phyloP scores from a whole-genome alignment of 2,113 vertebrate genomes.

The Lathamus discolor region DNA sequence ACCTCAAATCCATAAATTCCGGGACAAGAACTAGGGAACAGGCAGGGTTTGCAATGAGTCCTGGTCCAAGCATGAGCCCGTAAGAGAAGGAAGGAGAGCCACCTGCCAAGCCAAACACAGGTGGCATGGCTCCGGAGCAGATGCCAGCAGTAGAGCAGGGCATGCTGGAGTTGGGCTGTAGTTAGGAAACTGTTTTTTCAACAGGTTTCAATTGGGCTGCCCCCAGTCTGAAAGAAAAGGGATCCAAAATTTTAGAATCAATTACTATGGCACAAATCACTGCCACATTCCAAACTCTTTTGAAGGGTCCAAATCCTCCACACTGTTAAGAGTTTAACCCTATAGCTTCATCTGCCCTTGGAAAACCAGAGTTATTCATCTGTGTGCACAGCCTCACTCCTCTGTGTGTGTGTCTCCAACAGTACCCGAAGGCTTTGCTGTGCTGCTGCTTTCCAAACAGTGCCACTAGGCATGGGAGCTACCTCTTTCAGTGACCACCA shows the following conservation, averaged over 20 bases:
- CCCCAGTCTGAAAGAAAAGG: background rate
- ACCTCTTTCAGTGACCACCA: background rate
- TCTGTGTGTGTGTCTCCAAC: background rate
- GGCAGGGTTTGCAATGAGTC: background rate
- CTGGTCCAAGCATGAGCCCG: background rate
- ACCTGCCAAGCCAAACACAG: constrained; percentile 34
- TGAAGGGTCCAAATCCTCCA: background rate
- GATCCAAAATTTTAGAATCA: background rate
- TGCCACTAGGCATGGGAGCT: background rate
- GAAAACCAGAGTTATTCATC: background rate
- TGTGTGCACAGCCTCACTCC: background rate
- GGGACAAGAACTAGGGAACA: background rate
- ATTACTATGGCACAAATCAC: background rate
- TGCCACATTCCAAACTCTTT: background rate
- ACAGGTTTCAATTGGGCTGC: background rate
- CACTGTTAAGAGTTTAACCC: background rate
- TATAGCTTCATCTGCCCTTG: background rate
- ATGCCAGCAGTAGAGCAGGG: background rate
- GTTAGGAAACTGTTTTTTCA: constrained; percentile 33
- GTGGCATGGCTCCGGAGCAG: background rate
- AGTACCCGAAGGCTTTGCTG: background rate
- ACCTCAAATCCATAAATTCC: background rate
- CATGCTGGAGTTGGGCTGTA: background rate
- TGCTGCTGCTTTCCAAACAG: background rate
- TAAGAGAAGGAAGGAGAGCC: background rate